Base-by-base conservation (phyloP, 2,113 vertebrate genomes). In the Mungos mungo region DNA sequence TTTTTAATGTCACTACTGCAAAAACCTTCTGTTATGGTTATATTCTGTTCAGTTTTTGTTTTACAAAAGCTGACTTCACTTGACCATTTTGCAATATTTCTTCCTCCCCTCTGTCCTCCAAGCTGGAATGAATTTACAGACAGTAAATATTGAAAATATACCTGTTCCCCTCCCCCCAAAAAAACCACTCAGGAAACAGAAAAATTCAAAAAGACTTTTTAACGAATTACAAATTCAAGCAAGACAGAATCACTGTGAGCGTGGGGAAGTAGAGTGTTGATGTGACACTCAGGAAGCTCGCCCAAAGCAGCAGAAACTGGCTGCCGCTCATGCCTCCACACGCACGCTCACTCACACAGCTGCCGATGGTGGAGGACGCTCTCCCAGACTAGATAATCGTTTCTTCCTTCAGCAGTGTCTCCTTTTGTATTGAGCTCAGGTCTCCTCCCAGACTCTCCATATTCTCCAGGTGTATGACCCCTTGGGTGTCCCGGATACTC, bases 381-480 rank as follows among this genome's bases (percentile, higher is more conserved):
- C 15, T 63, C 81, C 41, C 18, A 82, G 35, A 10, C 76, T 95
- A 93, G n/a, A 93, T 95, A 11, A 88, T 31, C 2, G 87, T 97
- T 57, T 95, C 96, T 60, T 86, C 74, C 72, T 88, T 88, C 83
- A 95, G 41, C 66, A 89, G 66, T 0, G 38, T 89, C 91, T 94
- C 91, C 72, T 94, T 95, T 41, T 94, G 79, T 41, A 60, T 21
- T 33, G 66, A 95, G 74, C 52, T 96, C 79, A 86, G 95, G 25
- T 80, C 80, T 89, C 76, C 97, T 96, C 79, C 97, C 47, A 94
- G 71, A 41, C 84, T 92, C 52, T 96, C 95, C 91, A 94, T 66
- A 47, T 69, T 96, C 35, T 93, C 93, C 83, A 86, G 23, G 2
- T 60, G 33, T 2, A 18, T 57, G 35, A 50, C 71, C 52, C 57